Conservation (phyloP, 2,888 invertebrate species). For the Noctua janthina region DNA sequence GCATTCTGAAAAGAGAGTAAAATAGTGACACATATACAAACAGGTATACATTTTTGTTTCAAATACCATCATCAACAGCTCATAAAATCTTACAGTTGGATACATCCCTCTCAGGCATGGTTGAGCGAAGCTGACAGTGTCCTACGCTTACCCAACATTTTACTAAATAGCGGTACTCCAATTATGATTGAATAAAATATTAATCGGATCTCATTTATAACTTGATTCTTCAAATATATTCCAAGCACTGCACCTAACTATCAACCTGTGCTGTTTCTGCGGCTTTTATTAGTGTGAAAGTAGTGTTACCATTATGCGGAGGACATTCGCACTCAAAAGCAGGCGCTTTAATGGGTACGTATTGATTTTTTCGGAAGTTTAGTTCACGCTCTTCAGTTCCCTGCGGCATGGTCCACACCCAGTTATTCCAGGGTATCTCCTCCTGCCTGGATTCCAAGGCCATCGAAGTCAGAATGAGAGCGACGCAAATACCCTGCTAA, state of each 20-base stretch:
- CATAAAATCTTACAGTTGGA: background rate
- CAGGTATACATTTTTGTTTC: background rate
- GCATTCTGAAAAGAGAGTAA: constrained; percentile 74
- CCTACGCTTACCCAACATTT: background rate
- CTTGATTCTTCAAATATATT: background rate
- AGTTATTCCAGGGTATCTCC: constrained; percentile 67
- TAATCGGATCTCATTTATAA: background rate
- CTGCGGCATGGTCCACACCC: constrained; percentile 68
- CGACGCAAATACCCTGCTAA: constrained; percentile 62
- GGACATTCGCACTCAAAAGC: constrained; percentile 75
- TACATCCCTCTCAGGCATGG: background rate
- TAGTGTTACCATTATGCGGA: constrained; percentile 74
- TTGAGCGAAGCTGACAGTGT: background rate
- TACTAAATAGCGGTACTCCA: background rate
- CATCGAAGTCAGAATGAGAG: constrained; percentile 43
- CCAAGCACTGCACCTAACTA: background rate
- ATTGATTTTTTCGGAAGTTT: constrained; percentile 64
- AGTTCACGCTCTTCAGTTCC: constrained; percentile 55
- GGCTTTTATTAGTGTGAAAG: background rate
- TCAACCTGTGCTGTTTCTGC: background rate
- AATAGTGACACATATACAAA: background rate
- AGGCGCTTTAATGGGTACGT: constrained; percentile 65
- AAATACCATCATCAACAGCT: background rate
- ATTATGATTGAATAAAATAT: background rate
- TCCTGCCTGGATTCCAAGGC: constrained; percentile 28